These are phyloP conservation scores for Drosophila monieri DNA, from an alignment of 2,888 invertebrate species.

Conservation along the genomic window DNA sequence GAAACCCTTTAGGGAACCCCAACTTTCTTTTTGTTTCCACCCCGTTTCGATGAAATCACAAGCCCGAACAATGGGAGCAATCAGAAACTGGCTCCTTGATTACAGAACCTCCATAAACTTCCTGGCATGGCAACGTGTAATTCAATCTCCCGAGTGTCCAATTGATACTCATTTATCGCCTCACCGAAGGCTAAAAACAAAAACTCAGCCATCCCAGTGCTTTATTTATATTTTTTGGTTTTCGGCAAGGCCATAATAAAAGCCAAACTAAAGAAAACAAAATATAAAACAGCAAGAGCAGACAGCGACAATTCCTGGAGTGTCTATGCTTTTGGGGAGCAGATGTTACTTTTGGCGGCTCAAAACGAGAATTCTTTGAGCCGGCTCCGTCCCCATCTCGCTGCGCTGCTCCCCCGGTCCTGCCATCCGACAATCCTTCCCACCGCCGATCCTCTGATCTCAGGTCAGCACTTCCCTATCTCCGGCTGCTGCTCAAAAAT, in stretches of 20 bases:
- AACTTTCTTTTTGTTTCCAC: background rate
- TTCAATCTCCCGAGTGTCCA: conserved; percentile 28
- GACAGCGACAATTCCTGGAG: conserved; percentile 55
- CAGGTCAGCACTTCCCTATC: conserved; percentile 6
- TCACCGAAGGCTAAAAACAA: conserved; percentile 18
- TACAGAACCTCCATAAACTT: conserved; percentile 8
- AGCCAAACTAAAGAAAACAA: conserved; percentile 4
- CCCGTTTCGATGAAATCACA: background rate
- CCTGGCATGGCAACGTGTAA: conserved; percentile 6
- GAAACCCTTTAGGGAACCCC: background rate
- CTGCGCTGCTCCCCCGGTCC: conserved; percentile 20
- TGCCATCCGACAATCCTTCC: background rate
- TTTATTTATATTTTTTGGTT: conserved; percentile 6
- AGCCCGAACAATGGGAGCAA: conserved; percentile 13
- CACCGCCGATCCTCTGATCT: conserved; percentile 12
- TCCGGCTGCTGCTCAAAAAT: conserved; percentile 35
- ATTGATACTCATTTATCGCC: conserved; percentile 34
- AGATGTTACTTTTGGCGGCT: conserved; percentile 68
- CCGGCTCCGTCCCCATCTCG: conserved; percentile 29
- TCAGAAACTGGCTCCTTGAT: conserved; percentile 12
- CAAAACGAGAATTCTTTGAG: conserved; percentile 52
- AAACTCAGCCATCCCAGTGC: conserved; percentile 22
- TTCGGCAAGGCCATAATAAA: conserved; percentile 37
- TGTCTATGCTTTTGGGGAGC: conserved; percentile 66
- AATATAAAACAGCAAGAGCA: conserved; percentile 13